A percentile compares a stretch with the other conserved stretches of the same genome.
These are phyloP conservation scores for Tetragnatha versicolor DNA, from an alignment of 1,140 invertebrate species.

Conservation along the genomic window DNA sequence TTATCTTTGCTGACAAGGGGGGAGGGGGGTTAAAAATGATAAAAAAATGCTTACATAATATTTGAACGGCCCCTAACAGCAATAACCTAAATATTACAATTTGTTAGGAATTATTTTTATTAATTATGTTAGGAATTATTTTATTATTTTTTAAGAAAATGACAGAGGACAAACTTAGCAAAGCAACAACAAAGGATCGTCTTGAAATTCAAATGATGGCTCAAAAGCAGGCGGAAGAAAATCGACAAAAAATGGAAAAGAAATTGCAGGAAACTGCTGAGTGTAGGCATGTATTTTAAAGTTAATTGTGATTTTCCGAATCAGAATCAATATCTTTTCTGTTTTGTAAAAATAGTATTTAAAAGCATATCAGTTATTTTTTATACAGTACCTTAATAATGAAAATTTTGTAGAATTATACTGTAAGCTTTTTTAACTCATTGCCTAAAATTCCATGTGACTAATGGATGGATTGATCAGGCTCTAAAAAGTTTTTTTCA, in stretches of 20 bases:
- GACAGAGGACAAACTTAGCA: slow-evolving; percentile 41
- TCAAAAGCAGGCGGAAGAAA: slow-evolving; percentile 29
- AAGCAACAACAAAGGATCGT: slow-evolving; percentile 28
- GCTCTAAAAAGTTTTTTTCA: too few relatives aligned
- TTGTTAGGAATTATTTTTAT: too few relatives aligned
- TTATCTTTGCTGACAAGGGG: too few relatives aligned
- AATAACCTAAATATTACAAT: too few relatives aligned
- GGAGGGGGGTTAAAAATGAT: too few relatives aligned
- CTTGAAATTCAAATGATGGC: slow-evolving; percentile 15
- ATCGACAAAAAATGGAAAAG: slow-evolving; percentile 28
- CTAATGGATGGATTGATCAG: too few relatives aligned
- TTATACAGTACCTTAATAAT: background rate
- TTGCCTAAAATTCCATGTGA: too few relatives aligned
- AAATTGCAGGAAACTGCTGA: slow-evolving; percentile 10
- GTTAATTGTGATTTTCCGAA: background rate
- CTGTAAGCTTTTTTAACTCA: too few relatives aligned
- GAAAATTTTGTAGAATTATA: background rate
- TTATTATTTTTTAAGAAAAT: slow-evolving; percentile 35
- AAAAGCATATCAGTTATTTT: background rate
- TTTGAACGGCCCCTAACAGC: too few relatives aligned
- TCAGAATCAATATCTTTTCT: background rate
- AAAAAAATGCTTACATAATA: too few relatives aligned
- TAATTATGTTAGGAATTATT: too few relatives aligned
- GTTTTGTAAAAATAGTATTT: background rate
- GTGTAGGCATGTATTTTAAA: slow-evolving; percentile 19